Evolutionary conservation across 2,888 invertebrate species (phyloP), one percentile per base, ranked within the genome.

Genomic region (Steromphala cineraria): DNA sequence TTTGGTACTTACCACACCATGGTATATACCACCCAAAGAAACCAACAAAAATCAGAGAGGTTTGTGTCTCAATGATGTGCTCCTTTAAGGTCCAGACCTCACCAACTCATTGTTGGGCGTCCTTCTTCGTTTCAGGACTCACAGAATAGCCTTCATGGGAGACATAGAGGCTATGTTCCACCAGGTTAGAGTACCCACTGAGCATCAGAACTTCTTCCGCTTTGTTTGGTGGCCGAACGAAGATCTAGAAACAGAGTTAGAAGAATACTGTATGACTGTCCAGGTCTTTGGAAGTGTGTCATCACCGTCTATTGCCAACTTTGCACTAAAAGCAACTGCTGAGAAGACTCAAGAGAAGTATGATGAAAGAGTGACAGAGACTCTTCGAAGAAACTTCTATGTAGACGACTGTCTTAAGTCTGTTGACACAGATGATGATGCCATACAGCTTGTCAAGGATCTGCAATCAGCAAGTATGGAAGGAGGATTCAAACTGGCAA

Each of bases 371-470:
- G 36, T 36, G 36, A 36, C 36, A 36, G 28, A 76, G 5, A 17
- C 76, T 4, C 21, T 78, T 15, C 28, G 36, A 21, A 31, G 62
- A 0, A 40, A 78, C 46, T 78, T 62, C 24, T 56, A 78, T 17
- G 78, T 78, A 8, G 62, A 78, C 24, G 78, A 78, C 31, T 56
- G 62, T 62, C 62, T 78, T 8, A 78, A 31, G 62, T 78, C 78
- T n/a, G 19, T 55, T 56, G 62, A 56, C n/a, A 78, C 56, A 1
- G 56, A 62, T 7, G n/a, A 62, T 10, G 78, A 56, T 40, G 67
- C 78, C 19, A 19, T 78, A 2, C 1, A 78, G n/a, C 40, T 78
- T 17, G 19, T 40, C 15, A 78, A 28, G 2, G 36, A 62, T 13
- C 13, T 62, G 10, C 24, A 55, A 8, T 2, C 17, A 0, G 78